These are phyloP conservation scores for Drosophila demipolita DNA, from an alignment of 2,888 invertebrate genomes.

Conservation along the genomic window DNA sequence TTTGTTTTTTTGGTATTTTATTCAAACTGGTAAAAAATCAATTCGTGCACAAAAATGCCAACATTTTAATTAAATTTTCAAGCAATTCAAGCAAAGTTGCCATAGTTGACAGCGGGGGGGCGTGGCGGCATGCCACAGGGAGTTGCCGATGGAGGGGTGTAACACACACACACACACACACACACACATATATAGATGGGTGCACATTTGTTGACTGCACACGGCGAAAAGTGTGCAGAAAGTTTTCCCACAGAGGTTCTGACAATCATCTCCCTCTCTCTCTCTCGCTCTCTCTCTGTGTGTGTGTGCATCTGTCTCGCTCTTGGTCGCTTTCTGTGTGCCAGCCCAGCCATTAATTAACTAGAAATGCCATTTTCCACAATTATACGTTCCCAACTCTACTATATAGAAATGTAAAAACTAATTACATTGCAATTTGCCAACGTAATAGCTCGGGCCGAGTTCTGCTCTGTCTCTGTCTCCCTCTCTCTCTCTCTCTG, in stretches of 20 bases:
- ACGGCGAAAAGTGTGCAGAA: conserved; percentile 56
- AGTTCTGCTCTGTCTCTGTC: conserved; percentile 56
- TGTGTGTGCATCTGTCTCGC: not conserved
- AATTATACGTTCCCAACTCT: conserved; percentile 72
- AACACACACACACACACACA: not conserved
- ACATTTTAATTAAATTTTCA: conserved; percentile 75
- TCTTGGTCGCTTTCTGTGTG: conserved; percentile 13
- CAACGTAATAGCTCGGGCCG: conserved; percentile 74
- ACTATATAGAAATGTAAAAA: conserved; percentile 76
- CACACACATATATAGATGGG: conserved; percentile 30
- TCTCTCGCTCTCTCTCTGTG: not conserved
- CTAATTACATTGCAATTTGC: conserved; percentile 83
- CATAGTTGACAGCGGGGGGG: conserved; percentile 49
- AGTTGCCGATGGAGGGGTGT: not conserved
- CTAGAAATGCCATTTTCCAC: conserved; percentile 79
- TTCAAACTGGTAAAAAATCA: conserved; percentile 51
- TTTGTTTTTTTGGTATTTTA: conserved; percentile 10
- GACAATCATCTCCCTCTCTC: not conserved
- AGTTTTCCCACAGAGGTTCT: conserved; percentile 38
- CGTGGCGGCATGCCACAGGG: not conserved
- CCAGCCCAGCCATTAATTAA: conserved; percentile 73
- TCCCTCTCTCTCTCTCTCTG: conserved; percentile 45
- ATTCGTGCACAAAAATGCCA: conserved; percentile 63
- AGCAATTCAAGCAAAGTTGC: conserved; percentile 67
- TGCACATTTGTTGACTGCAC: conserved; percentile 61